These are phyloP conservation scores for Drosophila kurseongensis DNA, from an alignment of 1,140 invertebrate species.

Conservation along the genomic window DNA sequence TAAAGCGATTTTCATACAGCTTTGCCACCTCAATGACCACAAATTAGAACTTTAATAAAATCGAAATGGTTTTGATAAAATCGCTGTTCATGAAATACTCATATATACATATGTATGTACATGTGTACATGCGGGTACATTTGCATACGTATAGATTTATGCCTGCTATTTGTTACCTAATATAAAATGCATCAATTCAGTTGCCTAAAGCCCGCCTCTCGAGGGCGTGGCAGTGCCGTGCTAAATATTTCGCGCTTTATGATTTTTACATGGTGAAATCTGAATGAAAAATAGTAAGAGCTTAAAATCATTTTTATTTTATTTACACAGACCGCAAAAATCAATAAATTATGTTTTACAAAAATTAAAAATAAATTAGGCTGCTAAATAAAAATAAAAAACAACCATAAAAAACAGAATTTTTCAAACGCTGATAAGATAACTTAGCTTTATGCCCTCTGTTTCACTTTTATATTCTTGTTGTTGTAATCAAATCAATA, in stretches of 20 bases:
- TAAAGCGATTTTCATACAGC: slow-evolving; percentile 14
- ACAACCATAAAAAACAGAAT: not conserved
- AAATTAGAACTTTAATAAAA: slow-evolving; percentile 60
- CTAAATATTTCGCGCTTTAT: slow-evolving; percentile 38
- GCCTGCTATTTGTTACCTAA: slow-evolving; percentile 24
- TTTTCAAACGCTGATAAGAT: slow-evolving; percentile 25
- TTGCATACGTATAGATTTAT: slow-evolving; percentile 16
- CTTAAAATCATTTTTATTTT: not conserved
- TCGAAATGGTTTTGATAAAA: slow-evolving; percentile 28
- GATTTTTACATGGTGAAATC: slow-evolving; percentile 7
- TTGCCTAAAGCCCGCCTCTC: slow-evolving; percentile 9
- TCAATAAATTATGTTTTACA: not conserved
- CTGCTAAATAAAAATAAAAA: no score
- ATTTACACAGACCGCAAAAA: not conserved
- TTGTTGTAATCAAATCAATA: not conserved
- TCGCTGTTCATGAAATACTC: not conserved
- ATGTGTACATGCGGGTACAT: not conserved
- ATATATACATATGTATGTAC: no score
- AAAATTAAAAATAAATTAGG: not conserved
- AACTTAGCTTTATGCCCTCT: slow-evolving; percentile 2
- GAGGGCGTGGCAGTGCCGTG: slow-evolving; percentile 3
- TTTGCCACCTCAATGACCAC: slow-evolving; percentile 34
- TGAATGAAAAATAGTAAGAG: not conserved
- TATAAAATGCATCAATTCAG: slow-evolving; percentile 19
- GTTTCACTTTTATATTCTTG: not conserved